Percentiles rank a stretch among this genome's conserved stretches.
phyloP scores from a whole-genome alignment of 2,113 vertebrate genomes.

The Pollachius pollachius region DNA sequence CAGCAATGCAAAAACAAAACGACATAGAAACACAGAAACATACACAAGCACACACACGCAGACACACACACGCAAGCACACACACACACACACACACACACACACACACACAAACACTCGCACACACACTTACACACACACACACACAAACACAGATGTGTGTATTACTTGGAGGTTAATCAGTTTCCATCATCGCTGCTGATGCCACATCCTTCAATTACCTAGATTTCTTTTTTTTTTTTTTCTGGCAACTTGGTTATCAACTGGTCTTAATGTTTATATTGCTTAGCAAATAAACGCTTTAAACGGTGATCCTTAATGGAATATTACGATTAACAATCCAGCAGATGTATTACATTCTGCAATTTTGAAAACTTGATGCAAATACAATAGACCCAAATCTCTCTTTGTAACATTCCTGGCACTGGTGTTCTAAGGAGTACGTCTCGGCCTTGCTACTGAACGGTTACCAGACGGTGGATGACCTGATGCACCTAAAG shows the following conservation, averaged over 20 bases:
- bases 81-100: not conserved
- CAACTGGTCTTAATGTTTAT: not conserved
- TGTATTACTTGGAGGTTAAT: slow-evolving; percentile 32
- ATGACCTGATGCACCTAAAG: slow-evolving; percentile 89
- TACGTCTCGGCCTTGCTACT: slow-evolving; percentile 87
- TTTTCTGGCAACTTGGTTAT: not conserved
- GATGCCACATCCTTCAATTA: slow-evolving; percentile 46
- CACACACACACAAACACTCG: not conserved
- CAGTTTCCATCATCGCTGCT: slow-evolving; percentile 11
- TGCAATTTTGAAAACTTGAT: no score
- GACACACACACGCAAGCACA: no score
- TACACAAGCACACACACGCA: not conserved
- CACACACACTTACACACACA: slow-evolving; percentile 5
- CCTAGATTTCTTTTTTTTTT: not conserved
- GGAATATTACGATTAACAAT: not conserved
- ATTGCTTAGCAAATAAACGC: not conserved
- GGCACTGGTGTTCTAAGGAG: slow-evolving; percentile 70
- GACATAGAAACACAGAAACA: not conserved
- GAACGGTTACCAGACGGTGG: slow-evolving; percentile 91
- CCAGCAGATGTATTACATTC: no score
- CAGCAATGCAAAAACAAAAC: slow-evolving; percentile 1
- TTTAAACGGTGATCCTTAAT: not conserved
- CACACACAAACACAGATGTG: not conserved
- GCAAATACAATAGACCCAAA: no score
- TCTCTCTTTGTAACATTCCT: no score